A percentile compares a stretch with the other conserved stretches of the same genome.
Conservation (phyloP, 64 coral and sea anemone species). For the Dendronephthya gigantea region DNA sequence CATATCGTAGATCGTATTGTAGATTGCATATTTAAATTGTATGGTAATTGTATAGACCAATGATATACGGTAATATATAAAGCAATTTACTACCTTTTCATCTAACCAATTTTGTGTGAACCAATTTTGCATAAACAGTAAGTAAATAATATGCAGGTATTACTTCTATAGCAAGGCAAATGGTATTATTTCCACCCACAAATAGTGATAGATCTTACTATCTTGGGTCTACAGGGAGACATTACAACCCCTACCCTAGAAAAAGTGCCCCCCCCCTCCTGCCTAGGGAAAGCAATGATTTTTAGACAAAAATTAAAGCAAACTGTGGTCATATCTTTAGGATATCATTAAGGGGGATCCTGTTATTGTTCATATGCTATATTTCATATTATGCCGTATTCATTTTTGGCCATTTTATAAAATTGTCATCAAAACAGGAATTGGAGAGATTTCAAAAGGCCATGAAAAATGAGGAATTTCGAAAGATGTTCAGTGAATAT, state of each 20-base stretch:
- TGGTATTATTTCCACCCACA: neutral
- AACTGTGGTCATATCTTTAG: too few relatives aligned
- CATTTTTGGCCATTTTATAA: neutral
- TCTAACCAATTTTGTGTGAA: too few relatives aligned
- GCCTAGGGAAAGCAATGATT: neutral
- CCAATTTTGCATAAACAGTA: neutral
- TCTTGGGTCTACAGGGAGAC: neutral
- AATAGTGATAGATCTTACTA: neutral
- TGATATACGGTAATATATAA: too few relatives aligned
- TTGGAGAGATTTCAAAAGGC: slow-evolving; percentile 76
- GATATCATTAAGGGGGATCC: too few relatives aligned
- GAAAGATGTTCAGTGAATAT: slow-evolving; percentile 84
- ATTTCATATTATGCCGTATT: neutral
- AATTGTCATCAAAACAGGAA: slow-evolving; percentile 60
- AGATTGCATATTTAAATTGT: neutral
- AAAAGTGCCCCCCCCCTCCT: neutral
- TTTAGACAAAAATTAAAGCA: too few relatives aligned
- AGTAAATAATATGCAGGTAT: neutral
- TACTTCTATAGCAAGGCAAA: neutral
- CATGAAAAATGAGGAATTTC: slow-evolving; percentile 94
- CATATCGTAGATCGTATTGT: neutral
- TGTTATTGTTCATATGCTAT: too few relatives aligned
- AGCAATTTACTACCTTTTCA: too few relatives aligned
- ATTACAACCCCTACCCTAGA: neutral
- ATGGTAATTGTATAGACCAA: too few relatives aligned